These are phyloP conservation scores for Aramus guarauna DNA, from an alignment of 2,113 vertebrate genomes.

Conservation along the genomic window DNA sequence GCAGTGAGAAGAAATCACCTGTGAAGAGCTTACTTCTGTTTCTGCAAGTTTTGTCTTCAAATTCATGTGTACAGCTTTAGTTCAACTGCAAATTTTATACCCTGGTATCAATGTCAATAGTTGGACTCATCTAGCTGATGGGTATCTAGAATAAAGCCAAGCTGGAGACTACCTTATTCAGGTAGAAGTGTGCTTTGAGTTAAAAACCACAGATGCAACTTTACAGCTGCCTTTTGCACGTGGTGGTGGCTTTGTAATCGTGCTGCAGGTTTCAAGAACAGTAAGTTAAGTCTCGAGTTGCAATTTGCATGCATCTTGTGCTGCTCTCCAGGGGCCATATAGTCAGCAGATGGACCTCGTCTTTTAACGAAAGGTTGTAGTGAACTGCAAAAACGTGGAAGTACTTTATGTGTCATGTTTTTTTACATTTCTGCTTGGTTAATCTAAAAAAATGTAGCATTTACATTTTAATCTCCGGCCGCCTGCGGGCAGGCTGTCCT, in stretches of 20 bases:
- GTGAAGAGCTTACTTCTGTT: neutral
- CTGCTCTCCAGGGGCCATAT: neutral
- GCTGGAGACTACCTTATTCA: neutral
- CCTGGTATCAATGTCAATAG: neutral
- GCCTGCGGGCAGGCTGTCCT: neutral
- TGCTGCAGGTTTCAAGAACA: neutral
- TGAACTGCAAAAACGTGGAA: neutral
- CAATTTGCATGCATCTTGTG: neutral
- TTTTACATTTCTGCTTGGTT: neutral
- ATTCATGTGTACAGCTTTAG: neutral
- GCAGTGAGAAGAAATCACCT: neutral
- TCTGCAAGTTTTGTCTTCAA: neutral
- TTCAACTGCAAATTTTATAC: neutral
- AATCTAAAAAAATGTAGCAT: neutral
- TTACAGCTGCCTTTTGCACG: neutral
- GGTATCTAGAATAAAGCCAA: neutral
- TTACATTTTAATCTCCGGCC: neutral
- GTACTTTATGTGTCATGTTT: neutral
- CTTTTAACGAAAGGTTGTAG: neutral
- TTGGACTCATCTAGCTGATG: neutral
- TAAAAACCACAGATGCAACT: neutral
- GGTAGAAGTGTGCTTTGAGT: neutral
- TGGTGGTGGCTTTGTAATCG: neutral
- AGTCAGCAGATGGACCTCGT: neutral
- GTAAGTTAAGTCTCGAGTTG: neutral